Conservation (phyloP, 2,113 vertebrate genomes). For the Thalassarche chlororhynchos region DNA sequence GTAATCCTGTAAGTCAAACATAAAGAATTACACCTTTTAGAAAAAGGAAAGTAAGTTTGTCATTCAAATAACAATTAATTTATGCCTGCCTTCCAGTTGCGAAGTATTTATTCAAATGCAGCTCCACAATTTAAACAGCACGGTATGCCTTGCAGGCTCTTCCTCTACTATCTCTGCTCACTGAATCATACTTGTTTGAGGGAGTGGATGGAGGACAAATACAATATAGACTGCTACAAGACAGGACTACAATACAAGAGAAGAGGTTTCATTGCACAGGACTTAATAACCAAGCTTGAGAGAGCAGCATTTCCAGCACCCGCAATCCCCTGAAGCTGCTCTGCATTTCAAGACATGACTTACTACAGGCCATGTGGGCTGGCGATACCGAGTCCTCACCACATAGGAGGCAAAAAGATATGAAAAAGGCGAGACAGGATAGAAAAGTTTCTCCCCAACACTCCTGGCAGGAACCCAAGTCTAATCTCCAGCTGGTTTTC, state of each 20-base stretch:
- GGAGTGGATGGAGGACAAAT: neutral
- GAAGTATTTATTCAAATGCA: neutral
- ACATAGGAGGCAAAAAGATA: neutral
- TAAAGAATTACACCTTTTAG: slow-evolving; percentile 23
- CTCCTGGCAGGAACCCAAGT: neutral
- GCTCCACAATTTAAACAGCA: neutral
- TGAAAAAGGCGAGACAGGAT: neutral
- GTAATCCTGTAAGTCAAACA: slow-evolving; percentile 16
- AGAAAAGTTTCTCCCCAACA: neutral
- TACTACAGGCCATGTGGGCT: neutral
- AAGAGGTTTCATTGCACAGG: neutral
- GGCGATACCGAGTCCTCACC: neutral
- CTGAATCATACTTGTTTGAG: neutral
- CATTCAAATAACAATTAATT: neutral
- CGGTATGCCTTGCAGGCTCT: neutral
- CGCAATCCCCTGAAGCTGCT: neutral
- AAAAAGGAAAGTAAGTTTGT: neutral
- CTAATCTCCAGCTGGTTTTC: neutral
- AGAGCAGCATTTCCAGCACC: neutral
- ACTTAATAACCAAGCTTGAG: neutral
- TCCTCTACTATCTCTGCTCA: neutral
- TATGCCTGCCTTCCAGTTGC: neutral
- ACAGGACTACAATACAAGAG: neutral
- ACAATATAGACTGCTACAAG: neutral
- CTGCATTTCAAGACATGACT: neutral